Conservation (phyloP, 2,888 invertebrate genomes). For the Zelleria hepariella region DNA sequence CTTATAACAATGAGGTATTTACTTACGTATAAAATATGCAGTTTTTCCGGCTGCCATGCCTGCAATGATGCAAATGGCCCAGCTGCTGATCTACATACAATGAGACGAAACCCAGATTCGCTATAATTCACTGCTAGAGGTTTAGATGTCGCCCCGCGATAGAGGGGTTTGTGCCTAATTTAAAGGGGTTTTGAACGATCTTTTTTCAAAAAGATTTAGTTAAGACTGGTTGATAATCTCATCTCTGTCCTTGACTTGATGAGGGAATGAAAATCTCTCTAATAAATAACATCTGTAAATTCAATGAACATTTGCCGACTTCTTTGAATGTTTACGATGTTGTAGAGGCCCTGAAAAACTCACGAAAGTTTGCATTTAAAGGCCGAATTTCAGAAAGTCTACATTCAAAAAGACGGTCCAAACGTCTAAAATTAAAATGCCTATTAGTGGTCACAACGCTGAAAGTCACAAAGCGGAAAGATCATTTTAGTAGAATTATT, state of each 20-base stretch:
- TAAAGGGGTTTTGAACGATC: constrained; percentile 27
- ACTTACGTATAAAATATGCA: constrained; percentile 10
- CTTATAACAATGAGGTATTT: background rate
- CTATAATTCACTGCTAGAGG: constrained; percentile 55
- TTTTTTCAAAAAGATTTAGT: background rate
- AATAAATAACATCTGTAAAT: no score
- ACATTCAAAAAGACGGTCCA: no score
- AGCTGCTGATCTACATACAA: constrained; percentile 62
- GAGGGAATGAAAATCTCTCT: no score
- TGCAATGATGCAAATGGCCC: constrained; percentile 48
- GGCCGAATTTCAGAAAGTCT: no score
- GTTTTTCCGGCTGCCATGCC: constrained; percentile 16
- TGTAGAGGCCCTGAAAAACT: no score
- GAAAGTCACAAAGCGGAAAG: no score
- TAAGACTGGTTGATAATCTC: background rate
- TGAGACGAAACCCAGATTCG: constrained; percentile 53
- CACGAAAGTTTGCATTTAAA: no score
- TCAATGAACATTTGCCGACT: no score
- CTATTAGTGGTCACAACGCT: no score
- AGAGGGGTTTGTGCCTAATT: constrained; percentile 41
- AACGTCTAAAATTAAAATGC: no score
- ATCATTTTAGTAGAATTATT: no score
- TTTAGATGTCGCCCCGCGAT: constrained; percentile 63
- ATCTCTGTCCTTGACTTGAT: background rate
- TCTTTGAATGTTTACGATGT: no score